Conservation (phyloP, 2,888 invertebrate species). For the Andrena dorsata region DNA sequence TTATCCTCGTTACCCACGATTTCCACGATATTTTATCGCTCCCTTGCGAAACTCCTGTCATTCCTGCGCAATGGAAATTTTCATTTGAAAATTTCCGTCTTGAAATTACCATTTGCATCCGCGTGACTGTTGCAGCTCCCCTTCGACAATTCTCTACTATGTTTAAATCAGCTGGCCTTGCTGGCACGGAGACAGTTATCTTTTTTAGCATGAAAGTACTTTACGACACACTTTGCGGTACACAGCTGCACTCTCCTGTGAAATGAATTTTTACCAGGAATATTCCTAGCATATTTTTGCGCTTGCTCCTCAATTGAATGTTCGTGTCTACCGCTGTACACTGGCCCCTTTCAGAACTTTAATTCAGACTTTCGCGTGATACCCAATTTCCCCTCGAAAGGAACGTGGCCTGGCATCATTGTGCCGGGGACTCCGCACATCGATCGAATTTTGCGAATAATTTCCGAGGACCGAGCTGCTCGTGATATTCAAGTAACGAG, state of each 20-base stretch:
- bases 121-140: background rate
- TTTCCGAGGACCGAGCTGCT: no score
- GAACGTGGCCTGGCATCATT: no score
- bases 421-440: no score
- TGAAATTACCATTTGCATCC: background rate
- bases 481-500: no score
- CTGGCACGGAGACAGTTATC: conserved; percentile 6
- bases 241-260: background rate
- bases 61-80: background rate
- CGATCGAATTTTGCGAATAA: no score
- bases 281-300: background rate
- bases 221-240: background rate
- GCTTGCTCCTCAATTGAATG: background rate
- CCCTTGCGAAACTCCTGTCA: background rate
- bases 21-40: background rate
- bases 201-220: background rate
- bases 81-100: background rate
- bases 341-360: no score
- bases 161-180: background rate
- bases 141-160: conserved; percentile 6
- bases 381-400: no score
- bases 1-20: background rate
- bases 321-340: no score
- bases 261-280: background rate
- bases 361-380: no score